Evolutionary conservation across 1,140 invertebrate species (phyloP).

Genomic region (Drosophila melanica): DNA sequence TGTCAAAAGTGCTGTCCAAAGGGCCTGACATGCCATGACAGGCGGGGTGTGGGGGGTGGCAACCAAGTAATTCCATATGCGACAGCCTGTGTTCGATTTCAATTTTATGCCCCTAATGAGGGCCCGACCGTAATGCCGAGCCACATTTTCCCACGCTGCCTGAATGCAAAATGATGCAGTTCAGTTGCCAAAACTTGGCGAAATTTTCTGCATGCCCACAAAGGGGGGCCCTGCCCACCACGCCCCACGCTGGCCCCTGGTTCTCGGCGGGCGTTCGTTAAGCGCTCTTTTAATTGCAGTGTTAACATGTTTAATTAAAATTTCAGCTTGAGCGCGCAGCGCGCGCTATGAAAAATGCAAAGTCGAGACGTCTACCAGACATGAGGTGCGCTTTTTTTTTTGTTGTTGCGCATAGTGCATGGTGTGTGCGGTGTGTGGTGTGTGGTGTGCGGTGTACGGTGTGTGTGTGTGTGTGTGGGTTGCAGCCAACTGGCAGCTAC

Average conservation of each 20-base stretch:
- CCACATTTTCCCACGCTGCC: slow-evolving; percentile 6
- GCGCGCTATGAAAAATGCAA: slow-evolving; percentile 46
- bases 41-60: neutral
- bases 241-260: neutral
- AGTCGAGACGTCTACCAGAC: slow-evolving; percentile 61
- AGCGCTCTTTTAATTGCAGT: slow-evolving; percentile 70
- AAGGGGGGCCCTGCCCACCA: neutral
- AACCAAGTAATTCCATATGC: slow-evolving; percentile 5
- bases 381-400: slow-evolving; percentile 12
- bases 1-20: neutral
- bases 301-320: slow-evolving; percentile 82
- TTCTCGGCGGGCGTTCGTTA: slow-evolving; percentile 17
- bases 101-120: slow-evolving; percentile 4
- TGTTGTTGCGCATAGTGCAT: neutral
- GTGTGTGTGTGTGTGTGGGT: neutral
- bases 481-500: slow-evolving; percentile 15
- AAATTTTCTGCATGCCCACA: slow-evolving; percentile 1
- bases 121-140: slow-evolving; percentile 21
- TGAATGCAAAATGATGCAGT: slow-evolving; percentile 8
- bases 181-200: slow-evolving; percentile 2
- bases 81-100: slow-evolving; percentile 27
- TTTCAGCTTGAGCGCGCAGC: slow-evolving; percentile 61
- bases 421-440: slow-evolving; percentile 2
- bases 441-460: neutral
- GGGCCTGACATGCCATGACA: neutral